These are phyloP conservation scores for Furcula furcula DNA, from an alignment of 2,888 invertebrate genomes.

Conservation along the genomic window DNA sequence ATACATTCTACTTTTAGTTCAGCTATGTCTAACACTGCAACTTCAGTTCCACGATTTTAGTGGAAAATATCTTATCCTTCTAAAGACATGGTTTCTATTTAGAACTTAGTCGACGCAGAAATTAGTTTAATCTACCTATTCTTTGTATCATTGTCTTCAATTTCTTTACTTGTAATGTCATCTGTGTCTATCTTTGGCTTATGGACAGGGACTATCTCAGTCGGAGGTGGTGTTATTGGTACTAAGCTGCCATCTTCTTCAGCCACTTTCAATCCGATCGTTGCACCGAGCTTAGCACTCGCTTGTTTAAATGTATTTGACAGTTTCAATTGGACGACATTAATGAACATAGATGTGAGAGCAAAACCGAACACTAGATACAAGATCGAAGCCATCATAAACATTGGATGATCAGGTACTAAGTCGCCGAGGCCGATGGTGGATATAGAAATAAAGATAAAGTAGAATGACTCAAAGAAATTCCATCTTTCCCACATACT, in stretches of 20 bases:
- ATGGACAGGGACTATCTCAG: conserved; percentile 68
- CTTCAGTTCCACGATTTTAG: no score
- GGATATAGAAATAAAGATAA: conserved; percentile 97
- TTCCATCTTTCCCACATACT: conserved; percentile 91
- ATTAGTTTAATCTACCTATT: conserved; percentile 44
- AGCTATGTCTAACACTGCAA: conserved; percentile 5
- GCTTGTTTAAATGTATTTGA: conserved; percentile 92
- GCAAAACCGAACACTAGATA: conserved; percentile 97
- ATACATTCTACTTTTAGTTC: conserved; percentile 1
- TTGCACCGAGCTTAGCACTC: conserved; percentile 91
- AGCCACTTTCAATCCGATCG: conserved; percentile 88
- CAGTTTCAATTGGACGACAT: conserved; percentile 93
- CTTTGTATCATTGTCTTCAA: conserved; percentile 48
- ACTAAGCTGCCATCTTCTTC: conserved; percentile 84
- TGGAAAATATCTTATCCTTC: no score
- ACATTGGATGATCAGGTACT: conserved; percentile 93
- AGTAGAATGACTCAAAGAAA: conserved; percentile 97
- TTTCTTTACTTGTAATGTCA: conserved; percentile 47
- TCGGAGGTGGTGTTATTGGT: conserved; percentile 65
- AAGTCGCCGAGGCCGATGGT: conserved; percentile 98
- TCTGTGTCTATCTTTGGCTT: conserved; percentile 48
- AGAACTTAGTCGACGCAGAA: not conserved
- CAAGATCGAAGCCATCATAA: conserved; percentile 95
- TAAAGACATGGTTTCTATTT: no score
- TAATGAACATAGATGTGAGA: conserved; percentile 98